Base-by-base conservation (phyloP, 2,888 invertebrate genomes). In the Prosapia bicincta region DNA sequence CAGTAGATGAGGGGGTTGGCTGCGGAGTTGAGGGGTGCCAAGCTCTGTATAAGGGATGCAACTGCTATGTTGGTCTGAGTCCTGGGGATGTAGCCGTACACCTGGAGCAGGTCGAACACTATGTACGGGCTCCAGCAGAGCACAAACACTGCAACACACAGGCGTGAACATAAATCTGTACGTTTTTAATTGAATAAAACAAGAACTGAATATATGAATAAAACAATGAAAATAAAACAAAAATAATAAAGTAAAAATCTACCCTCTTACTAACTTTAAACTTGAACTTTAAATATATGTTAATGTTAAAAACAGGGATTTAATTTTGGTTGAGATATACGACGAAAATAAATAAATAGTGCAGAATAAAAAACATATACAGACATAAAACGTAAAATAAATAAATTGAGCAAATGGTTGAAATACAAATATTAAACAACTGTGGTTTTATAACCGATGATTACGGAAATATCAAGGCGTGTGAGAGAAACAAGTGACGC, bases 41-140 rank as follows among this genome's bases (percentile, higher is more conserved):
- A 86, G 84, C 96, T 96, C 83, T 97, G 96, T 80, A 97, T 93
- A 82, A 97, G 93, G 0, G 96, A 94, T 9, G 95, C 93, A 67
- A 97, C 90, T 20, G 96, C 95, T 24, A 92, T 90, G 84, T 92
- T 93, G 0, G 91, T 91, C 83, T 94, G 94, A 0, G 93, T 93
- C 80, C 88, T 86, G 0, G 95, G 93, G 79, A 96, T 90, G 83
- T 92, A 90, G 25, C 91, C 93, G 85, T 93, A 97, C 65, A 97
- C 96, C 88, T 96, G 95, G 5, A 97, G 90, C 74, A 97, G 86
- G 85, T 97, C 95, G 85, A 95, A 97, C 73, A 97, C 89, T 84
- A 97, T 95, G 86, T 96, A 98, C 0, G 97, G 97, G 74, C 95
- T 95, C 97, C 97, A 97, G 86, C 97, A 97, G 7, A 97, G 85